Base-by-base conservation (phyloP, 2,113 vertebrate species). In the Eudyptes chrysolophus region DNA sequence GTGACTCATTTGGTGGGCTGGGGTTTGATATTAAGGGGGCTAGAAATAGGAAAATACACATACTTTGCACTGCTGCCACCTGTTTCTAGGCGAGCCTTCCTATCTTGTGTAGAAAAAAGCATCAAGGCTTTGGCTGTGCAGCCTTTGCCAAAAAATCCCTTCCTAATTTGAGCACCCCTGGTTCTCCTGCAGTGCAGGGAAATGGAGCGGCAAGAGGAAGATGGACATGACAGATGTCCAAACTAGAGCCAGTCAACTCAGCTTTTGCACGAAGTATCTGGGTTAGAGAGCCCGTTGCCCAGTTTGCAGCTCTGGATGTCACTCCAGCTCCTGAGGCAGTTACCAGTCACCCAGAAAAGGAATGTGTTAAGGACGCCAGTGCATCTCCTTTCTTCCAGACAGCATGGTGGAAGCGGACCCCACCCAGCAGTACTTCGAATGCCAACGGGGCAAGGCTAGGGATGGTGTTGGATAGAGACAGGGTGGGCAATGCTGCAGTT, bases 161-260 rank as follows among this genome's bases (percentile, higher is more conserved):
- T 96, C 48, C 13, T 68, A 16, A 36, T 92, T 25, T 92, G 34
- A 78, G 52, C 58, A 51, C 26, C 68, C 77, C 61, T 77, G 78
- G 58, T 46, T 34, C 78, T 72, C 84, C 69, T 86, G 94, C 54
- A 51, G 89, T 0, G 89, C 78, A 30, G 76, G 75, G 93, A 97
- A 97, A 91, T 96, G 93, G 96, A 96, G 94, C 82, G 13, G 94
- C 66, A 96, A 96, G 87, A 68, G 69, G 84, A 94, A 69, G 87
- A 91, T 80, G 87, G 75, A 40, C 69, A 32, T 15, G 78, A 92
- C 91, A 95, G 93, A 86, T 94, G 93, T 69, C 94, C 93, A 94
- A 6, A 40, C 54, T 60, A 27, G 78, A 83, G 84, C 74, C 78
- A 66, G n/a, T n/a, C 92, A 51, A 58, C 76, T 75, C 95, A 92